Conservation (phyloP, 2,797 vertebrate genomes). For the Zalophus californianus region DNA sequence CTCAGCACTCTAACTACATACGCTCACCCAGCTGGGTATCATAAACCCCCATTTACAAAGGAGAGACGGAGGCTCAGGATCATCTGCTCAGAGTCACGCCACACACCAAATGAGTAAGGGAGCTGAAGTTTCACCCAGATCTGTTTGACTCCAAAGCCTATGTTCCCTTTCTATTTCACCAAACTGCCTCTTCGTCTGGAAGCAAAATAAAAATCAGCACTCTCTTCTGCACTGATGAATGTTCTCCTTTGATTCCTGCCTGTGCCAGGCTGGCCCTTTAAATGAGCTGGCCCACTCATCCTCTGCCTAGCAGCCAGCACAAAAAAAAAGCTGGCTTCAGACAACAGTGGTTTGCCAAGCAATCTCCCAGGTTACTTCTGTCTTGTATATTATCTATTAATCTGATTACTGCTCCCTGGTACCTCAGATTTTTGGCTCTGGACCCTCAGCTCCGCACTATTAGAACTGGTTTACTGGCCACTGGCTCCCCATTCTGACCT, state of each 20-base stretch:
- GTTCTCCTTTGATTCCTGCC: not conserved
- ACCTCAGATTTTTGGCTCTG: constrained; percentile 43
- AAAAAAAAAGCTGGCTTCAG: constrained; percentile 58
- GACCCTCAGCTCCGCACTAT: not conserved
- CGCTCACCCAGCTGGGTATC: not conserved
- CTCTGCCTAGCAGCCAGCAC: constrained; percentile 39
- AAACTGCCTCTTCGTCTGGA: not conserved
- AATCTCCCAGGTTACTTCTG: constrained; percentile 59
- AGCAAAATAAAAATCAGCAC: not conserved
- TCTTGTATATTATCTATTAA: constrained; percentile 67
- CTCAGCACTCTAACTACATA: not conserved
- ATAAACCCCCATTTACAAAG: not conserved
- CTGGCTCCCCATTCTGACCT: not conserved
- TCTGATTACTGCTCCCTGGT: constrained; percentile 53
- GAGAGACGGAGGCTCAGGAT: not conserved
- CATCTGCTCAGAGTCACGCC: not conserved
- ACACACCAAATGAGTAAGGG: not conserved
- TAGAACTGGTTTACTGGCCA: not conserved
- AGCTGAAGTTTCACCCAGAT: not conserved
- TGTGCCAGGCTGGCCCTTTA: constrained; percentile 49
- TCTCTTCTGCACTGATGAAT: not conserved
- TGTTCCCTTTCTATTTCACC: not conserved
- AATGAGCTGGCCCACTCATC: not conserved
- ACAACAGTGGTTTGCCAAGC: constrained; percentile 47
- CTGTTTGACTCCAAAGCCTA: not conserved